These are phyloP conservation scores for Sylvia borin DNA, from an alignment of 2,797 vertebrate species.

Conservation along the genomic window DNA sequence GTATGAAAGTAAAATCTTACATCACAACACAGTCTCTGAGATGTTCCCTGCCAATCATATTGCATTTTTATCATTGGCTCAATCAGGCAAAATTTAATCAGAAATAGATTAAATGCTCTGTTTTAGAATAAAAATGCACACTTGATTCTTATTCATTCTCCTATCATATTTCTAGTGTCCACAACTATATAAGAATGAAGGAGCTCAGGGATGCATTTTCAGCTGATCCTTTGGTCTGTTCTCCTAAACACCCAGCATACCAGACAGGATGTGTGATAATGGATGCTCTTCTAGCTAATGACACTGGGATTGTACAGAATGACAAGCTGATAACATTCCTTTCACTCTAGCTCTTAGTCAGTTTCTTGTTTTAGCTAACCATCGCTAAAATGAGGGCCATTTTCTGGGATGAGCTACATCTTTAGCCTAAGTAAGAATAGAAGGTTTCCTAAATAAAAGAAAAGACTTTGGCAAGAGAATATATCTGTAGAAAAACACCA, in stretches of 20 bases:
- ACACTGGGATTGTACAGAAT: neutral
- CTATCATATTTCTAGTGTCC: neutral
- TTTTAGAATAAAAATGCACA: neutral
- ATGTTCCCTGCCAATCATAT: neutral
- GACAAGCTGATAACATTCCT: neutral
- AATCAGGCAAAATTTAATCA: slow-evolving; percentile 34
- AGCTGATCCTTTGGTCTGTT: neutral
- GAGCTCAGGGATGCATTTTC: neutral
- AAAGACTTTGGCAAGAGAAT: neutral
- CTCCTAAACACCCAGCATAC: neutral
- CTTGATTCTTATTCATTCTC: neutral
- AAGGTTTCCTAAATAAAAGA: neutral
- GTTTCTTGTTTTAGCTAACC: neutral
- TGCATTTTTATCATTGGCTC: neutral
- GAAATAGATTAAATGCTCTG: slow-evolving; percentile 26
- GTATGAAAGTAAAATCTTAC: slow-evolving; percentile 8
- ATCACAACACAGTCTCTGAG: neutral
- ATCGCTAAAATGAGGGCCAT: neutral
- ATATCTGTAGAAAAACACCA: neutral
- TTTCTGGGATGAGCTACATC: neutral
- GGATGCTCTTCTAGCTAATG: neutral
- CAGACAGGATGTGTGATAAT: neutral
- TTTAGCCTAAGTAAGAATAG: neutral
- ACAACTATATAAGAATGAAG: neutral
- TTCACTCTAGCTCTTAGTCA: neutral